Base-by-base conservation (phyloP, 2,888 invertebrate species). In the Leucozona laternaria region DNA sequence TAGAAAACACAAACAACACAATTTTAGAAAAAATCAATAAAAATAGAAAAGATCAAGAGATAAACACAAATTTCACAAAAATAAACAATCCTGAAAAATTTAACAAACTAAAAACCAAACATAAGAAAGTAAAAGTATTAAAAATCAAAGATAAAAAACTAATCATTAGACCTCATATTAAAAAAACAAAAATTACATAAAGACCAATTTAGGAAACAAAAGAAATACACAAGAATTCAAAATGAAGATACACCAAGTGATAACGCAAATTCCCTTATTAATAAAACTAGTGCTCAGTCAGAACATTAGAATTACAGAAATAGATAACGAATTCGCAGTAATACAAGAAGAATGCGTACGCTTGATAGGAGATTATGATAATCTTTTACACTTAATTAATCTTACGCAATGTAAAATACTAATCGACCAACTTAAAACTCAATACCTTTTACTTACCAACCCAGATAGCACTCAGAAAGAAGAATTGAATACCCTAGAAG, bases 71-170 rank as follows among this genome's bases (percentile, higher is more conserved):
- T 25, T 53, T 13, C 20, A 53, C 50, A 25, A 53, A 53, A 53
- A 53, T 53, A 3, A 53, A 53, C 25, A 53, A 53, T 10, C 50
- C 50, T 13, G 50, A 53, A 53, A 53, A 53, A 53, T 53, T 22
- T 53, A 11, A 53, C 13, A 53, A 53, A 53, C 11, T 13, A 7
- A 53, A 53, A 53, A 53, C 50, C 11, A 53, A 53, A 53, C 50
- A 53, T 25, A 25, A 15, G 10, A 53, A 53, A 25, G 22, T 53
- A 13, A 22, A 22, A 25, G 11, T 43, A 53, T 13, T 53, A 53
- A 25, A 22, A 6, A 53, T 53, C 15, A 25, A 22, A 53, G 22
- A 22, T n/a, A n/a, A n/a, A n/a, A n/a, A n/a, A n/a, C n/a, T n/a
- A n/a, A n/a, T n/a, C n/a, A n/a, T n/a, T n/a, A n/a, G n/a, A n/a